These are phyloP conservation scores for Diaprepes abbreviatus DNA, from an alignment of 2,888 invertebrate genomes.

Conservation along the genomic window DNA sequence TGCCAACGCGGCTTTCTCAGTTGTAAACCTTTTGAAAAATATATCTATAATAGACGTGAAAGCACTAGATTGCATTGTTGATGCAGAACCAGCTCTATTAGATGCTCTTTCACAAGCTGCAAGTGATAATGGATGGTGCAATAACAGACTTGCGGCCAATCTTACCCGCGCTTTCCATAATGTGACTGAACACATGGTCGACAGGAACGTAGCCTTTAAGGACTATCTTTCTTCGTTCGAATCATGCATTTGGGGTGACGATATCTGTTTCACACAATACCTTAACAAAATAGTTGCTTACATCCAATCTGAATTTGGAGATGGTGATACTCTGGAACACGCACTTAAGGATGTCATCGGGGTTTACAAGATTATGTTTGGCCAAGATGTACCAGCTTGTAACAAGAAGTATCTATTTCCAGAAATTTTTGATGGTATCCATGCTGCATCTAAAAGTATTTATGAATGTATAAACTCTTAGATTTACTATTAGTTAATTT, in stretches of 20 bases:
- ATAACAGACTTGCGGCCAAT: slow-evolving; percentile 26
- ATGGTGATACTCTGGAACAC: neutral
- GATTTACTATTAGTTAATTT: neutral
- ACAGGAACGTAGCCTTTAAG: neutral
- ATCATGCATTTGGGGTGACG: neutral
- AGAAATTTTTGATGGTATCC: neutral
- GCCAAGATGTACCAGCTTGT: slow-evolving; percentile 13
- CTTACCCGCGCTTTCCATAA: slow-evolving; percentile 13
- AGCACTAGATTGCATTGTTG: slow-evolving; percentile 6
- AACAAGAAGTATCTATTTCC: neutral
- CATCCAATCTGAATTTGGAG: neutral
- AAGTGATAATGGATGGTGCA: slow-evolving; percentile 26
- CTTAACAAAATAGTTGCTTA: neutral
- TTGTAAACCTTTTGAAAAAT: neutral
- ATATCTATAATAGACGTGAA: neutral
- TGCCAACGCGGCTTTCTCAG: neutral
- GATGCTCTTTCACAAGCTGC: neutral
- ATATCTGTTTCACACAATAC: slow-evolving; percentile 4
- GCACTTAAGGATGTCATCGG: neutral
- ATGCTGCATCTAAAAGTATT: neutral
- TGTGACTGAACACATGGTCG: neutral
- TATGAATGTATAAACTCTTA: neutral
- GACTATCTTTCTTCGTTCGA: neutral
- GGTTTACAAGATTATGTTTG: slow-evolving; percentile 16
- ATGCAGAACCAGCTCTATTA: neutral